Evolutionary conservation across 2,888 invertebrate species (phyloP).

Genomic region (Gandaritis pyraliata): DNA sequence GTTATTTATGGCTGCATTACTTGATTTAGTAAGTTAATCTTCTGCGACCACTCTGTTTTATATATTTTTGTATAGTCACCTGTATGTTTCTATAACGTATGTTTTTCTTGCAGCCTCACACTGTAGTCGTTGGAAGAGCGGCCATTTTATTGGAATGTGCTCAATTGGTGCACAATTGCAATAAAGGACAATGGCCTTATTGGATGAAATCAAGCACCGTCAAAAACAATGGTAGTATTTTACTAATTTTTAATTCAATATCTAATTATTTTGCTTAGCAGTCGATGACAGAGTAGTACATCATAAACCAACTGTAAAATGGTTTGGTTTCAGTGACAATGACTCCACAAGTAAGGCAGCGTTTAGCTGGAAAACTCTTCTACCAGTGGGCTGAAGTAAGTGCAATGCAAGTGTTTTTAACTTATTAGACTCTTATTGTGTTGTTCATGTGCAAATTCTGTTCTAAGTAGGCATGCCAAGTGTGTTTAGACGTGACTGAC

Average conservation of each 20-base stretch:
- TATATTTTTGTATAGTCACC: no score
- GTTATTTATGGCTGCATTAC: constrained; percentile 95
- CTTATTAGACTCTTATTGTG: neutral
- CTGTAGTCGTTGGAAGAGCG: constrained; percentile 96
- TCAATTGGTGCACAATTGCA: constrained; percentile 98
- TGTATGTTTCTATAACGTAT: neutral
- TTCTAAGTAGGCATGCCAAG: no score
- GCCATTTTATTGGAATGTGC: constrained; percentile 97
- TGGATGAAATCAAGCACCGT: constrained; percentile 95
- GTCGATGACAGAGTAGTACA: no score
- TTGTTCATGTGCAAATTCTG: neutral
- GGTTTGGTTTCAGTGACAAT: constrained; percentile 62
- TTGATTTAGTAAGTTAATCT: constrained; percentile 91
- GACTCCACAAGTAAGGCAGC: constrained; percentile 76
- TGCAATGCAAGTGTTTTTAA: constrained; percentile 4
- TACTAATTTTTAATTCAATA: neutral
- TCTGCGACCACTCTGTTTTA: no score
- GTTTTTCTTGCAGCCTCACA: constrained; percentile 88
- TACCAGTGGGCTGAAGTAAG: constrained; percentile 97
- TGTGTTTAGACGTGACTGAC: no score
- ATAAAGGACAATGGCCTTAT: constrained; percentile 98
- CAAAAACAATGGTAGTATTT: constrained; percentile 66
- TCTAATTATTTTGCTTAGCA: no score
- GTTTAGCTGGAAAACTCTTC: constrained; percentile 98
- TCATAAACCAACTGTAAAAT: neutral